Conservation (phyloP, 92 coral and sea anemone genomes). For the Siderastrea radians region DNA sequence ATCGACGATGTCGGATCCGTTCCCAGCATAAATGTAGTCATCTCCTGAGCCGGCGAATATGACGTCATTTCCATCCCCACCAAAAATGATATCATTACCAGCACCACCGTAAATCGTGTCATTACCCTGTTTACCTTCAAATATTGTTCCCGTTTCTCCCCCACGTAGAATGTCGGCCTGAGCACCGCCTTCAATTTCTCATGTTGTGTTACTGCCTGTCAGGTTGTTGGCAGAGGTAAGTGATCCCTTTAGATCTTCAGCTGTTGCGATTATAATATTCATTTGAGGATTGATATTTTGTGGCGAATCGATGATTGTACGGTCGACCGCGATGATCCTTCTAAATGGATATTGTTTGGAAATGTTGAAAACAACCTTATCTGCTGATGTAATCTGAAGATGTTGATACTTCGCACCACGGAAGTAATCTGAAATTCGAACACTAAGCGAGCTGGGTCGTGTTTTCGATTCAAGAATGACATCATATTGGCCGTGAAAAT, state of each 20-base stretch:
- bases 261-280: slow-evolving; percentile 11
- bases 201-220: slow-evolving; percentile 28
- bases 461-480: slow-evolving; percentile 43
- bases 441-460: slow-evolving; percentile 48
- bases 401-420: slow-evolving; percentile 35
- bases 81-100: slow-evolving; percentile 34
- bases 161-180: slow-evolving; percentile 38
- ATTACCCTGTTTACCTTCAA: slow-evolving; percentile 45
- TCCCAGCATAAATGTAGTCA: slow-evolving; percentile 66
- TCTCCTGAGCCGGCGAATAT: slow-evolving; percentile 43
- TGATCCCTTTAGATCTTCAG: slow-evolving; percentile 43
- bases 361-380: slow-evolving; percentile 49
- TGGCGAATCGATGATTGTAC: background rate
- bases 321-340: slow-evolving; percentile 43
- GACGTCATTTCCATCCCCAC: slow-evolving; percentile 55
- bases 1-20: slow-evolving; percentile 39
- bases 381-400: slow-evolving; percentile 48
- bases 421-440: slow-evolving; percentile 34
- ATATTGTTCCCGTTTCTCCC: slow-evolving; percentile 33
- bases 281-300: slow-evolving; percentile 9
- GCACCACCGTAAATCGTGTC: slow-evolving; percentile 25
- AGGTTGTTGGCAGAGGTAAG: slow-evolving; percentile 14
- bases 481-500: slow-evolving; percentile 42
- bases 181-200: slow-evolving; percentile 37
- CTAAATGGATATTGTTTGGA: slow-evolving; percentile 20